Conservation (phyloP, 2,113 vertebrate genomes). For the Struthio camelus region DNA sequence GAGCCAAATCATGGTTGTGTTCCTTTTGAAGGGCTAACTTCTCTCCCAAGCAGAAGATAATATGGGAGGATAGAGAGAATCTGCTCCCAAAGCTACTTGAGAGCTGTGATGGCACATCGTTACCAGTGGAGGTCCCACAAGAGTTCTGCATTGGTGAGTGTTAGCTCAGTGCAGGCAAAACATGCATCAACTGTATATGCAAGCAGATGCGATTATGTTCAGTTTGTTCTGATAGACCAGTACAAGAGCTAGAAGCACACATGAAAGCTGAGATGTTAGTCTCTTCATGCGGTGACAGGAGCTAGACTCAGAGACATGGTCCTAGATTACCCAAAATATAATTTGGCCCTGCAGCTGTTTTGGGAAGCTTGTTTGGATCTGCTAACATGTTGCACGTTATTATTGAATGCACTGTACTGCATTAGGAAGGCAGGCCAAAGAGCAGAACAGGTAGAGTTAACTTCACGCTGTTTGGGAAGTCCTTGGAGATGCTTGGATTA, state of each 20-base stretch:
- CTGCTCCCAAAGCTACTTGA: not conserved
- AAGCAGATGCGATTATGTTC: accelerated
- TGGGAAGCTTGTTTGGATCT: not conserved
- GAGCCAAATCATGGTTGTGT: not conserved
- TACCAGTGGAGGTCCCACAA: not conserved
- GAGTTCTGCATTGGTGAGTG: not conserved
- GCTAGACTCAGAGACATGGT: not conserved
- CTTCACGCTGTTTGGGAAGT: not conserved
- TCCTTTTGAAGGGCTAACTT: not conserved
- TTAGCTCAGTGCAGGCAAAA: accelerated
- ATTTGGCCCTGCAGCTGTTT: not conserved
- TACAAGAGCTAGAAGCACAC: not conserved
- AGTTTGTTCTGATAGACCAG: not conserved
- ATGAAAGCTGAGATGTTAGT: not conserved
- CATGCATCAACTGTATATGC: accelerated
- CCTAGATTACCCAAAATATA: not conserved
- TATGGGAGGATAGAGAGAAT: not conserved
- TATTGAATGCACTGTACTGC: not conserved
- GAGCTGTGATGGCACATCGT: not conserved
- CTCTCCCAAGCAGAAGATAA: not conserved
- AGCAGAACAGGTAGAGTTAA: not conserved
- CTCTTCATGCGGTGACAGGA: not conserved
- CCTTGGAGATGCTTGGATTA: not conserved
- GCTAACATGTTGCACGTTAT: not conserved
- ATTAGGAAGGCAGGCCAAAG: not conserved